Evolutionary conservation across 2,797 vertebrate genomes (phyloP), one percentile per base, ranked within the genome.

Genomic region (Helicolenus hilgendorfi): DNA sequence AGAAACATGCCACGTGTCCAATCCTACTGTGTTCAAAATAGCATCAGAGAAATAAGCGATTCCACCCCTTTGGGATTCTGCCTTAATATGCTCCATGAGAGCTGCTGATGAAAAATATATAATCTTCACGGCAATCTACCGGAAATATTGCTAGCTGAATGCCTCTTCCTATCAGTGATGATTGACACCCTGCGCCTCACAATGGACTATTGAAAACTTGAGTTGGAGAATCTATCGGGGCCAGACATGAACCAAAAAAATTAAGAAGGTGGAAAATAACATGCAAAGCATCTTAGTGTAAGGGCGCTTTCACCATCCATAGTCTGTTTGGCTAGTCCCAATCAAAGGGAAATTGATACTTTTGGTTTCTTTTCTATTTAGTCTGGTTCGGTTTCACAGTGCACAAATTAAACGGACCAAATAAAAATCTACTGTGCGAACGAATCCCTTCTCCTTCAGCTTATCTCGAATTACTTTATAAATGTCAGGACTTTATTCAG

Each of bases 21-120:
- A 85, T 92, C 92, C 94, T 62, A 68, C 91, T 84, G 92, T 90
- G 92, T 95, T 96, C 89, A 93, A 96, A 95, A 96, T 93, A 92
- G 92, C 92, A 94, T 90, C 91, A 79, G 86, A 84, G 84, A 92
- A 95, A 95, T 93, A 93, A 92, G 88, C 75, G 24, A 71, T 93
- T 92, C 85, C 73, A 70, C 65, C 91, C 87, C 86, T 84, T 74
- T 76, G 85, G 88, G 91, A 93, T 63, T 26, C 60, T 59, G 88
- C 76, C 70, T 87, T 93, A 91, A 91, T 92, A 84, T 90, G 83
- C 86, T 86, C 81, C 79, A 67, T 55, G 85, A 94, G 94, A 84
- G 86, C 74, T 55, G 81, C 79, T 83, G 72, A 89, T 88, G 80
- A 85, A 93, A 91, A 92, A 93, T 78, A 75, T 76, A 90, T 88